Percentiles rank a stretch among this genome's conserved stretches.
Evolutionary conservation across 2,888 invertebrate genomes (phyloP).

Genomic region (Meganola albula): DNA sequence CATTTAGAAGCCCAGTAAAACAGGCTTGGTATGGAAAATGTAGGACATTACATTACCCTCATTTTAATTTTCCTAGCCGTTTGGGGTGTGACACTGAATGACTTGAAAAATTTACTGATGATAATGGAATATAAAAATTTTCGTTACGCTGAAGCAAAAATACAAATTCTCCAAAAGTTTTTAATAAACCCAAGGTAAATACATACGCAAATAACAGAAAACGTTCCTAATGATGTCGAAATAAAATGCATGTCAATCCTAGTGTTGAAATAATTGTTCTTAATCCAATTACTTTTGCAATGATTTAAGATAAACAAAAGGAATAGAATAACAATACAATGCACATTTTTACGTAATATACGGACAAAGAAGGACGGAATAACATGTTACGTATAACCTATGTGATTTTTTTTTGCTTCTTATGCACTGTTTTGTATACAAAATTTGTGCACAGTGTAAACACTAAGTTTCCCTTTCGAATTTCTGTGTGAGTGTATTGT

Average conservation of each 20-base stretch:
- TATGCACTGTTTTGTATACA: too few species aligned
- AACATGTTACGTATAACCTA: background rate
- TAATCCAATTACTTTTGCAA: background rate
- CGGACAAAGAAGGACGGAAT: background rate
- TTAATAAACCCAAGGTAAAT: too few species aligned
- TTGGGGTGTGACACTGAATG: too few species aligned
- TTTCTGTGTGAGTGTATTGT: constrained; percentile 14
- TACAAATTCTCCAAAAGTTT: too few species aligned
- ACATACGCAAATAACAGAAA: too few species aligned
- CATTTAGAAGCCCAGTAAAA: constrained; percentile 16
- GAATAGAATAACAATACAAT: background rate
- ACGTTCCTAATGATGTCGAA: too few species aligned
- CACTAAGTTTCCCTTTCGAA: constrained; percentile 26
- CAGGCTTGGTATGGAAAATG: constrained; percentile 11
- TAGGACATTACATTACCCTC: constrained; percentile 19
- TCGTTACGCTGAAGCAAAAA: too few species aligned
- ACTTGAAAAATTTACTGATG: too few species aligned
- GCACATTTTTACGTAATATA: background rate
- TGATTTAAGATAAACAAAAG: background rate
- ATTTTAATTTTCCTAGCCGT: constrained; percentile 11
- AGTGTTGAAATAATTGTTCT: too few species aligned
- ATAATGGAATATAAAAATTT: too few species aligned
- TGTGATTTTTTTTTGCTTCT: too few species aligned
- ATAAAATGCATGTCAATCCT: too few species aligned
- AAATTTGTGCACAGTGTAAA: background rate